Conservation (phyloP, 2,888 invertebrate species). For the Toxonevra muliebris region DNA sequence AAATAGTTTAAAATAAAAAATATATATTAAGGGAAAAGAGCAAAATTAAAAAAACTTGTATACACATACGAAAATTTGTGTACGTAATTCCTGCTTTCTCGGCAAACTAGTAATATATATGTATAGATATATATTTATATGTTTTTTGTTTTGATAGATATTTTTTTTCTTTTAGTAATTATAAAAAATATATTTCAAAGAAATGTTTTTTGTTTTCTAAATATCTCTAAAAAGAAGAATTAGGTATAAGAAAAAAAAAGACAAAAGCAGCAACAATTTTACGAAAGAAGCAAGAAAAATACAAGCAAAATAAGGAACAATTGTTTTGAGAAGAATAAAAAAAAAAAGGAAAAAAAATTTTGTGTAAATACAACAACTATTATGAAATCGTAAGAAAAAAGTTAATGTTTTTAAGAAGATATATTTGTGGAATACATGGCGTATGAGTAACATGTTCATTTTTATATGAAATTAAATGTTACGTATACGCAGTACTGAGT, state of each 20-base stretch:
- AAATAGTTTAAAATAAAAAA: background rate
- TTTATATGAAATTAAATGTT: slow-evolving; percentile 11
- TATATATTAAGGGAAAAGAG: slow-evolving; percentile 29
- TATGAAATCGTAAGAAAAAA: slow-evolving; percentile 14
- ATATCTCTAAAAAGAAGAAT: slow-evolving; percentile 14
- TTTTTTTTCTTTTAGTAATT: slow-evolving; percentile 11
- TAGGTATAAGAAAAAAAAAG: slow-evolving; percentile 9
- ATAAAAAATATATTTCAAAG: background rate
- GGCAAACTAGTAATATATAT: slow-evolving; percentile 50
- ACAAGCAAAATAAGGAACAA: background rate
- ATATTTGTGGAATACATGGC: too few relatives aligned
- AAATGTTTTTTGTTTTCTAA: slow-evolving; percentile 22
- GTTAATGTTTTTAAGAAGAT: too few relatives aligned
- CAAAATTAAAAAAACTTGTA: slow-evolving; percentile 39
- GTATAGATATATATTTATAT: slow-evolving; percentile 31
- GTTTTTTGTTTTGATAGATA: slow-evolving; percentile 19
- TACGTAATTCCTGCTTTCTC: slow-evolving; percentile 62
- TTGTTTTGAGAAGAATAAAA: background rate
- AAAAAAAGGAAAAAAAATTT: too few relatives aligned
- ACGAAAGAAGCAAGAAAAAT: slow-evolving; percentile 7
- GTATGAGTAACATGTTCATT: background rate
- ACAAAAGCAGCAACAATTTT: slow-evolving; percentile 37
- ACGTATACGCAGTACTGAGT: background rate
- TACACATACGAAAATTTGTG: slow-evolving; percentile 37
- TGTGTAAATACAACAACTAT: too few relatives aligned